Base-by-base conservation (phyloP, 2,113 vertebrate species). In the Phyllostomus hastatus region DNA sequence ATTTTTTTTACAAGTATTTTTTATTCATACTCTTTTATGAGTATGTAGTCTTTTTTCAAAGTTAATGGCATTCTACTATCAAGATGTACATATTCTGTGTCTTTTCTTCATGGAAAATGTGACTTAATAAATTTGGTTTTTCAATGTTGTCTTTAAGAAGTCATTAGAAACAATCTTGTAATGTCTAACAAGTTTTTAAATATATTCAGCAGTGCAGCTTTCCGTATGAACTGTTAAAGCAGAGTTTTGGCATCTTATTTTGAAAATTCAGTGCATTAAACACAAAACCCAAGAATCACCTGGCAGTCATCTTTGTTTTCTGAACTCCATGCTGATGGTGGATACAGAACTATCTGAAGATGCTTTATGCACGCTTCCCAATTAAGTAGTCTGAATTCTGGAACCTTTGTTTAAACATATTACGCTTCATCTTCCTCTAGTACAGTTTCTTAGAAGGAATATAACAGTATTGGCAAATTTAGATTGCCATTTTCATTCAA, bases 51-150 rank as follows among this genome's bases (percentile, higher is more conserved):
- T 59, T 38, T 83, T 76, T 90, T 41, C 20, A 33, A 87, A 46
- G 31, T 89, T 95, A 15, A 26, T 82, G 11, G 22, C 11, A 12
- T 76, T 95, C 46, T 69, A 4, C 64, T 35, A 4, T 81, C 20
- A 69, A 7, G 28, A 10, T 88, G 24, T 54, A 16, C 11, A 19
- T 92, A 41, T 59, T 50, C 19, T 88, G 41, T 57, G 33, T 22
- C 43, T 90, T 90, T 67, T 73, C 41, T 93, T 91, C 35, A 22
- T 82, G 41, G 79, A 90, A 97, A 94, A 50, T 79, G 61, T 84
- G 66, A 95, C 41, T 33, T 69, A 48, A 12, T 59, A 28, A 89
- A 52, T 33, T 48, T 61, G 26, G 28, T 48, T 88, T 96, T 94
- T 84, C 46, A 87, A 10, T 52, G 41, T 48, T 73, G 9, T 76